Evolutionary conservation across 2,797 vertebrate species (phyloP).

Genomic region (Acipenser oxyrinchus): DNA sequence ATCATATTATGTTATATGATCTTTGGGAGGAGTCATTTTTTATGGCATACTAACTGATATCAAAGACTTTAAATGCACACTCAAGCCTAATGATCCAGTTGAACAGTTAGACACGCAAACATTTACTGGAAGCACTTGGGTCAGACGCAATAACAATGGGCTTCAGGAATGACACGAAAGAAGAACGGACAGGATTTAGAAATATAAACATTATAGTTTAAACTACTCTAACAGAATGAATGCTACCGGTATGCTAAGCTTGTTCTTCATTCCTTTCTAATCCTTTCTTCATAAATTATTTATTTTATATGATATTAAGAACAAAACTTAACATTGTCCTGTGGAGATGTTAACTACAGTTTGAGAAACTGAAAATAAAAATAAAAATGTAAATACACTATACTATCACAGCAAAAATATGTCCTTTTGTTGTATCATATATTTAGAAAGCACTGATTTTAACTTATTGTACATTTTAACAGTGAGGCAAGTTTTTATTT

Average conservation of each 20-base stretch:
- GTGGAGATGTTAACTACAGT: slow-evolving; percentile 52
- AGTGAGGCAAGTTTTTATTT: no score
- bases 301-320: slow-evolving; percentile 99
- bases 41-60: slow-evolving; percentile 71
- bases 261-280: slow-evolving; percentile 70
- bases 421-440: no score
- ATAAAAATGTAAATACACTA: no score
- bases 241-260: slow-evolving; percentile 58
- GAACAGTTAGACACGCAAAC: slow-evolving; percentile 55
- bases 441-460: no score
- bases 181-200: slow-evolving; percentile 49
- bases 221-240: slow-evolving; percentile 73
- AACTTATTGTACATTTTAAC: no score
- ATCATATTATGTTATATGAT: slow-evolving; percentile 44
- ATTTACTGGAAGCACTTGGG: slow-evolving; percentile 69
- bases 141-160: slow-evolving; percentile 52
- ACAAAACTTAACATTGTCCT: slow-evolving; percentile 49
- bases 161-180: slow-evolving; percentile 43
- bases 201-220: slow-evolving; percentile 60
- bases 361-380: slow-evolving; percentile 9
- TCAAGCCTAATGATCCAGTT: slow-evolving; percentile 61
- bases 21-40: slow-evolving; percentile 66
- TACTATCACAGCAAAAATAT: no score
- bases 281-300: slow-evolving; percentile 91
- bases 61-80: slow-evolving; percentile 56